A percentile compares a stretch with the other conserved stretches of the same genome.
Conservation (phyloP, 2,888 invertebrate genomes). For the Eubasilissa splendida region DNA sequence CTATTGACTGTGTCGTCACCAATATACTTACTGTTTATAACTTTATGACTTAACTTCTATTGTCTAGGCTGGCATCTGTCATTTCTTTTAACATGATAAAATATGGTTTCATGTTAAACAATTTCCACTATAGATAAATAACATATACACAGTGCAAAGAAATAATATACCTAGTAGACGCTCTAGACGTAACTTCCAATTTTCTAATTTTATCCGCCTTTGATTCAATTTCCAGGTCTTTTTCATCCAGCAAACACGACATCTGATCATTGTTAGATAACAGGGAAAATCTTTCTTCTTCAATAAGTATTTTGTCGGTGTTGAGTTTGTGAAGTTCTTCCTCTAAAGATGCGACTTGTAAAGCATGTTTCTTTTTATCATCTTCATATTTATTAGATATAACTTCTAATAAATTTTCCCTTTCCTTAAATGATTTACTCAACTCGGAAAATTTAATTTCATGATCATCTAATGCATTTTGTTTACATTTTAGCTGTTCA, state of each 20-base stretch:
- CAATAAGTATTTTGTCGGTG: constrained; percentile 61
- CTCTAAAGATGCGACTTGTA: constrained; percentile 60
- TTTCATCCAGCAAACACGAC: constrained; percentile 40
- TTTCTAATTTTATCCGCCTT: constrained; percentile 50
- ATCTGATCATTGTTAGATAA: constrained; percentile 42
- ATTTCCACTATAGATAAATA: not conserved
- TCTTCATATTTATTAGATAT: constrained; percentile 64
- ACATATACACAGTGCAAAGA: not conserved
- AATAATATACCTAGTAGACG: constrained; percentile 4
- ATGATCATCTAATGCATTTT: constrained; percentile 64
- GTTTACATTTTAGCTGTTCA: constrained; percentile 62
- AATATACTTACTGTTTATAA: no score
- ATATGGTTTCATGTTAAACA: no score
- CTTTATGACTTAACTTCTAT: no score
- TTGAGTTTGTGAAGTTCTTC: constrained; percentile 60
- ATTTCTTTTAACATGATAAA: no score
- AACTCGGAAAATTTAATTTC: constrained; percentile 64
- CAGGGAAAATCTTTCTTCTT: constrained; percentile 60
- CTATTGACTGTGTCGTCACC: no score
- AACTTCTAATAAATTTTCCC: constrained; percentile 63
- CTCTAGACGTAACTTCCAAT: constrained; percentile 16
- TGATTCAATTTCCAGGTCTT: constrained; percentile 61
- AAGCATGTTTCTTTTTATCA: constrained; percentile 63
- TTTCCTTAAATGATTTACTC: constrained; percentile 65
- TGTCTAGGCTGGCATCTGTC: no score